Evolutionary conservation across 2,113 vertebrate species (phyloP).

Genomic region (Osmerus mordax): DNA sequence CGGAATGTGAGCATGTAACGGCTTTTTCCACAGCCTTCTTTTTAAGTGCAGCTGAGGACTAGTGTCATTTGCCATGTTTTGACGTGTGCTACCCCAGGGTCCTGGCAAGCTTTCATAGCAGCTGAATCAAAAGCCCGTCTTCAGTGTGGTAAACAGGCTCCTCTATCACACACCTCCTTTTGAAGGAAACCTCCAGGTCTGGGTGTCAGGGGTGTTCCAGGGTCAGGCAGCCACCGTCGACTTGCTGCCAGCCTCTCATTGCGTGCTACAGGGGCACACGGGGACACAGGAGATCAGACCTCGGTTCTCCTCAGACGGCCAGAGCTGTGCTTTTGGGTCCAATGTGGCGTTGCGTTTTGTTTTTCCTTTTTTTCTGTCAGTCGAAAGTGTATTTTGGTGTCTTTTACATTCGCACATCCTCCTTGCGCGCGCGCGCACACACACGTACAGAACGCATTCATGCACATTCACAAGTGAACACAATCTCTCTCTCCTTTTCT

Average conservation of each 20-base stretch:
- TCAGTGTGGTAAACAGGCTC: constrained; percentile 22
- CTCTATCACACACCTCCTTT: constrained; percentile 27
- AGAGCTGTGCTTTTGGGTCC: neutral
- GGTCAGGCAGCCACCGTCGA: constrained; percentile 27
- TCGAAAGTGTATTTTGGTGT: no score
- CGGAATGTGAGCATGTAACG: neutral
- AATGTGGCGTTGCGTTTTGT: neutral
- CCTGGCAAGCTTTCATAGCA: constrained; percentile 24
- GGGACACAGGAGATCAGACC: neutral
- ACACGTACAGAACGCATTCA: neutral
- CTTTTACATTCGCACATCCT: no score
- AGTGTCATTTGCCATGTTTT: constrained; percentile 26
- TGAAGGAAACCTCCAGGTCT: constrained; percentile 14
- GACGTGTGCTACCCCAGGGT: constrained; percentile 18
- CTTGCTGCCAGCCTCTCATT: constrained; percentile 10
- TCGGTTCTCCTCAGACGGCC: neutral
- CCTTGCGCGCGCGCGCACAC: neutral
- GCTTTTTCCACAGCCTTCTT: neutral
- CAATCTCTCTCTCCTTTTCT: neutral
- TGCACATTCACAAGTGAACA: neutral
- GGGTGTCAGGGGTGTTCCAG: constrained; percentile 2
- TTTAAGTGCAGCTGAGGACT: constrained; percentile 9
- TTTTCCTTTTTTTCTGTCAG: no score
- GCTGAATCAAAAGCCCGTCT: constrained; percentile 28
- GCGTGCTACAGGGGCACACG: neutral